These are phyloP conservation scores for Paratilapia polleni DNA, from an alignment of 2,113 vertebrate species.

Conservation along the genomic window DNA sequence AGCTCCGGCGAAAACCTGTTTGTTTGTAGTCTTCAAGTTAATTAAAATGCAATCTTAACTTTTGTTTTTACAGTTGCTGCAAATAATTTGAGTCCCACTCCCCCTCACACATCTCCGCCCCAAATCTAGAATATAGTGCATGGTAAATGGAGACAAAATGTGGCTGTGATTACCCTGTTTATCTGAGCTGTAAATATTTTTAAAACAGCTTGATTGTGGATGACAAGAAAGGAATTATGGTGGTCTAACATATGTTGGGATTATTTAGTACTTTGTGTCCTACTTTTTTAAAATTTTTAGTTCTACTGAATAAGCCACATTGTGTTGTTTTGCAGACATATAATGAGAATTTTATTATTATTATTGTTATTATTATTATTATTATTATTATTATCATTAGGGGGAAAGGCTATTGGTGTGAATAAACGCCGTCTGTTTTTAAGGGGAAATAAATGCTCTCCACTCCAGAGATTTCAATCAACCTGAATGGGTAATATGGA, in stretches of 20 bases:
- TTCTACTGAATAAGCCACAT: not conserved
- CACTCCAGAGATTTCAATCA: slow-evolving; percentile 64
- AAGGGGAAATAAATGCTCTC: slow-evolving; percentile 39
- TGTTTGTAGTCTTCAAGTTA: slow-evolving; percentile 81
- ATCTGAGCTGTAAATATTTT: slow-evolving; percentile 70
- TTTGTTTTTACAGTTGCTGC: slow-evolving; percentile 79
- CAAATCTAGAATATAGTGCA: not conserved
- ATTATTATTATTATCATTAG: not conserved
- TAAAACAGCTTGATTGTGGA: slow-evolving; percentile 64
- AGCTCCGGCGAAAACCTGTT: slow-evolving; percentile 82
- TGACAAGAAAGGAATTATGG: slow-evolving; percentile 43
- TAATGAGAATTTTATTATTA: not conserved
- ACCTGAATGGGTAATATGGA: slow-evolving; percentile 40
- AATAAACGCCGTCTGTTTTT: not conserved
- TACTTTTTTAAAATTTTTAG: not conserved
- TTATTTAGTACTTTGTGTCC: not conserved
- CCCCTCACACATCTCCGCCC: not conserved
- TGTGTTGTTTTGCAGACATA: not conserved
- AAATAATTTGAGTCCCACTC: slow-evolving; percentile 47
- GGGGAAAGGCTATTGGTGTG: not conserved
- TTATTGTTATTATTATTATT: slow-evolving; percentile 4
- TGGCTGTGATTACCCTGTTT: slow-evolving; percentile 76
- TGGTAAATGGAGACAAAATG: slow-evolving; percentile 54
- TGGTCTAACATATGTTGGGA: slow-evolving; percentile 23
- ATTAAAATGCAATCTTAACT: slow-evolving; percentile 80